Base-by-base conservation (phyloP, 2,113 vertebrate genomes). In the Crocuta crocuta region DNA sequence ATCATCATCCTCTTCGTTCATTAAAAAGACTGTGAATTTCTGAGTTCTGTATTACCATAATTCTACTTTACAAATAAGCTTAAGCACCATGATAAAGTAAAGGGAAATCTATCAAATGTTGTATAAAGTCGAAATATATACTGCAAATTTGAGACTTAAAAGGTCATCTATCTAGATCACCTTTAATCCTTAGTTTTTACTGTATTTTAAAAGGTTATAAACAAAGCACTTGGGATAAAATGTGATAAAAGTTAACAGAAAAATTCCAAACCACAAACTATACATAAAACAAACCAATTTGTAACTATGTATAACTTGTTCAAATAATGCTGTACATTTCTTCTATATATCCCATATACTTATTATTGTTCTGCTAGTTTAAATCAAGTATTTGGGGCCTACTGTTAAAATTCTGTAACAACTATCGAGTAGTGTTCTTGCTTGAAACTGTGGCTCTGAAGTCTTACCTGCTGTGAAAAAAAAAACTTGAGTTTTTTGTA, bases 391-490 rank as follows among this genome's bases (percentile, higher is more conserved):
- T 94, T 86, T 97, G 89, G 50, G 90, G 33, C 23, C 80, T 58
- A 87, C 68, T 88, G 93, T 82, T 81, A 94, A 97, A 91, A 71
- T 48, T 89, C 81, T 89, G 87, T 92, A 97, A 80, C 89, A 88
- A 74, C 23, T 65, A 93, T 53, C 55, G 89, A 95, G 63, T 65
- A 87, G 58, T 85, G 58, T 61, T 92, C 80, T 96, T 96, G 31
- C 96, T 97, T 90, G 94, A 97, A 97, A 98, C 43, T 78, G 84
- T 85, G 78, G 66, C 90, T 91, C 58, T 95, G 43, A 92, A 96
- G 90, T 83, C 55, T 94, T 82, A 90, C 74, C 87, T 97, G 76
- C 94, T 95, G 50, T 84, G 94, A 95, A 96, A 94, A 95, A 39
- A 95, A 58, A 87, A 76, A n/a, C 61, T 19, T 82, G 70, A 90